Evolutionary conservation across 2,113 vertebrate genomes (phyloP).

Genomic region (Psammodynastes pulverulentus): DNA sequence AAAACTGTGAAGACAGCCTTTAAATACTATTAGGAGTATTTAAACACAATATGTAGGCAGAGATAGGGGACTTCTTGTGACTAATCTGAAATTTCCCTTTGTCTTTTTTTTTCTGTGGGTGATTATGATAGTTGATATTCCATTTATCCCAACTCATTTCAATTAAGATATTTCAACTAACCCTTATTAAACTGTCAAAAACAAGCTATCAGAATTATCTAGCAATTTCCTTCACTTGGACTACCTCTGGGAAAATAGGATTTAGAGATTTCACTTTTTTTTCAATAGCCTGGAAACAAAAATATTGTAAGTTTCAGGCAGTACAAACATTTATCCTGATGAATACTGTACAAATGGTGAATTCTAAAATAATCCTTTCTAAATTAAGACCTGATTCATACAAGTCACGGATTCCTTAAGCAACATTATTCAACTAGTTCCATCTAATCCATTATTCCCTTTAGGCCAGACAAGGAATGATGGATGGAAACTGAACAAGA

Average conservation of each 20-base stretch:
- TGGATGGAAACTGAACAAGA: too few species aligned
- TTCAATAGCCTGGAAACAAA: neutral
- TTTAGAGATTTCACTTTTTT: neutral
- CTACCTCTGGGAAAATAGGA: neutral
- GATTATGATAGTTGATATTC: constrained; percentile 1
- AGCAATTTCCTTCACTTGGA: neutral
- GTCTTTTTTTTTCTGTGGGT: neutral
- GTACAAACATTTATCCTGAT: neutral
- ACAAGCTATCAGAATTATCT: neutral
- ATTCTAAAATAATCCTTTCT: neutral
- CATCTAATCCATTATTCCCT: neutral
- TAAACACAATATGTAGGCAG: neutral
- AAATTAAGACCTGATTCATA: neutral
- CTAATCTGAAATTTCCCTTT: constrained; percentile 32
- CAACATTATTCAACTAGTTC: neutral
- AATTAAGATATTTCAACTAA: neutral
- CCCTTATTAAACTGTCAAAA: neutral
- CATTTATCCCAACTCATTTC: neutral
- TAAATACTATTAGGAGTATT: neutral
- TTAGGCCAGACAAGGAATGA: too few species aligned
- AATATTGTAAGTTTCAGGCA: neutral
- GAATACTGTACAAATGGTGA: neutral
- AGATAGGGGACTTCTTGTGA: constrained; percentile 32
- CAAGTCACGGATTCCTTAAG: neutral
- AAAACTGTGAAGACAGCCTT: neutral